Conservation (phyloP, 2,797 vertebrate genomes). For the Epinephelus awoara region DNA sequence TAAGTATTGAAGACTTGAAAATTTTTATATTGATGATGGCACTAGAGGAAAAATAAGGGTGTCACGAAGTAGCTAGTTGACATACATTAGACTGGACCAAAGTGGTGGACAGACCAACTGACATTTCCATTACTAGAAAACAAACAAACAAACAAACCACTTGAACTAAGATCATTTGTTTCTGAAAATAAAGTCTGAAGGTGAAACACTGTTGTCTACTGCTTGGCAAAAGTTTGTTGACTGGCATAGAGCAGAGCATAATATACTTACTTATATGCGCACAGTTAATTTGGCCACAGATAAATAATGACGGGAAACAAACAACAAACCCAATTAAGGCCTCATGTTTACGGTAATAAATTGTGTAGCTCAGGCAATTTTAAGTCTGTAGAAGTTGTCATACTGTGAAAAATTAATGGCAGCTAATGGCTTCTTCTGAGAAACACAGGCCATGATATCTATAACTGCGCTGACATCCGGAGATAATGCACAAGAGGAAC, state of each 20-base stretch:
- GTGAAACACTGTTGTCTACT: neutral
- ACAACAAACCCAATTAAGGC: conserved; percentile 26
- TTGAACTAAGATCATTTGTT: neutral
- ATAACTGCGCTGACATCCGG: neutral
- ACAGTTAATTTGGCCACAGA: conserved; percentile 11
- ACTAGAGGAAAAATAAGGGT: no score
- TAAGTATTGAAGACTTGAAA: no score
- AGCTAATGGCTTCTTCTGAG: conserved; percentile 12
- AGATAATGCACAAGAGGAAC: neutral
- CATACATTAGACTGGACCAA: neutral
- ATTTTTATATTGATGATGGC: no score
- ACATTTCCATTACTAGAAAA: neutral
- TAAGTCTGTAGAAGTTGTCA: conserved; percentile 1
- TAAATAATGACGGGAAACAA: conserved; percentile 4
- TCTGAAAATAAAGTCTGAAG: neutral
- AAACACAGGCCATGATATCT: neutral
- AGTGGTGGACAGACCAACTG: neutral
- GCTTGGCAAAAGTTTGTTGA: neutral
- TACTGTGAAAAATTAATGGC: conserved; percentile 14
- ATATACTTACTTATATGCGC: conserved; percentile 14
- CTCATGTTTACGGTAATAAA: conserved; percentile 7
- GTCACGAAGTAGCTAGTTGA: no score
- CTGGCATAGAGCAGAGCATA: neutral
- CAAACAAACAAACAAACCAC: no score
- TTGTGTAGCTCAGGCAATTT: conserved; percentile 3